A percentile compares a stretch with the other conserved stretches of the same genome.
Evolutionary conservation across 2,888 invertebrate genomes (phyloP).

Genomic region (Acanthosepion esculentum): DNA sequence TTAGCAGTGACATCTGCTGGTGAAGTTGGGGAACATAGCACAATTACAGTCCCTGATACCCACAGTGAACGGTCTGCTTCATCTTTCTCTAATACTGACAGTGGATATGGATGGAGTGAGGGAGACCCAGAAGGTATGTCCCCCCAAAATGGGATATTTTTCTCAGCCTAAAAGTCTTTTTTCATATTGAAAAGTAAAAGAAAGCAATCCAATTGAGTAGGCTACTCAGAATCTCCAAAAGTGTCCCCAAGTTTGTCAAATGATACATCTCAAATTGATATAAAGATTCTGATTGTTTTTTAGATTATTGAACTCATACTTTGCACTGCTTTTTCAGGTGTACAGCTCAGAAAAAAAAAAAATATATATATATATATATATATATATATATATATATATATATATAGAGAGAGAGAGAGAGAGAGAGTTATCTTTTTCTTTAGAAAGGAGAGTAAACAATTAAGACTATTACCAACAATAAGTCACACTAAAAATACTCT

Average conservation of each 20-base stretch:
- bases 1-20: constrained; percentile 23
- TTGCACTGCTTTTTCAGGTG: not conserved
- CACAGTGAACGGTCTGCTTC: constrained; percentile 33
- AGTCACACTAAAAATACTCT: too few relatives aligned
- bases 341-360: too few relatives aligned
- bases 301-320: not conserved
- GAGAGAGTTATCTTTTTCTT: too few relatives aligned
- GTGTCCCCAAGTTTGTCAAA: not conserved
- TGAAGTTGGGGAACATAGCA: not conserved
- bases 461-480: too few relatives aligned
- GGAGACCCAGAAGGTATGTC: constrained; percentile 11
- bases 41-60: not conserved
- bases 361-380: too few relatives aligned
- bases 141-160: constrained; percentile 20
- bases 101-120: constrained; percentile 33
- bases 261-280: not conserved
- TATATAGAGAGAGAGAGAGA: too few relatives aligned
- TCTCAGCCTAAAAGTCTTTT: not conserved
- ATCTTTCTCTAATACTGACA: not conserved
- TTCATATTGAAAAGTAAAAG: not conserved
- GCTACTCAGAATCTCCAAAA: not conserved
- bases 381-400: too few relatives aligned
- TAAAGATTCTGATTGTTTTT: not conserved
- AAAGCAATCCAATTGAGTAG: not conserved
- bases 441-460: too few relatives aligned